Percentiles rank a stretch among this genome's conserved stretches.
phyloP scores from a whole-genome alignment of 2,113 vertebrate genomes.

The Poeciliopsis retropinna region DNA sequence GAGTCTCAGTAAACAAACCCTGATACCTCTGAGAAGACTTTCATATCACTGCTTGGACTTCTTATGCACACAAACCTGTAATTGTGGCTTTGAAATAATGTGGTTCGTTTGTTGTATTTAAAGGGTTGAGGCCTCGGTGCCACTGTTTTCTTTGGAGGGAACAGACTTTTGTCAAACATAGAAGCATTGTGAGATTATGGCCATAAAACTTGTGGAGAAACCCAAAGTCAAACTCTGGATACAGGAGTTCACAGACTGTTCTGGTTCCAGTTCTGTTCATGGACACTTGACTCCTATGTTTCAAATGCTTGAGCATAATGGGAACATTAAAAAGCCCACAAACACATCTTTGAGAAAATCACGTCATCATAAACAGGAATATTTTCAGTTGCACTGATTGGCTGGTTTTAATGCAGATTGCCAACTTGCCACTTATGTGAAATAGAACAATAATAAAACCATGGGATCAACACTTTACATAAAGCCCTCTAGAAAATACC shows the following conservation, averaged over 20 bases:
- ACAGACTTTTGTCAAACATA: conserved; percentile 72
- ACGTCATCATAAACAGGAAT: conserved; percentile 50
- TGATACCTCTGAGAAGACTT: conserved; percentile 73
- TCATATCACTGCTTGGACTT: conserved; percentile 67
- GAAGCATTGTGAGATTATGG: conserved; percentile 74
- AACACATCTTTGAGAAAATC: conserved; percentile 60
- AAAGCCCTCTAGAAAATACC: not conserved
- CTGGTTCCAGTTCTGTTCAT: conserved; percentile 57
- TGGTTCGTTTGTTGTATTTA: conserved; percentile 73
- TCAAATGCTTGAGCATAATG: conserved; percentile 45
- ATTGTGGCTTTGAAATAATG: conserved; percentile 79
- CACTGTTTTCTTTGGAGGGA: conserved; percentile 80
- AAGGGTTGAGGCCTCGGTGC: conserved; percentile 65
- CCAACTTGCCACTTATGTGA: conserved; percentile 52
- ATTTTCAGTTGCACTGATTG: conserved; percentile 43
- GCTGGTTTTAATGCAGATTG: conserved; percentile 31
- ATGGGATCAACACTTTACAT: conserved; percentile 28
- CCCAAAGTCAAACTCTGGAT: conserved; percentile 55
- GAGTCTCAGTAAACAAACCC: conserved; percentile 75
- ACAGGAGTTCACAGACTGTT: conserved; percentile 50
- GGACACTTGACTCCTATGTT: conserved; percentile 26
- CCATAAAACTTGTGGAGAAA: conserved; percentile 60
- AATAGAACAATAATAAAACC: conserved; percentile 43
- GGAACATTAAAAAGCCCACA: conserved; percentile 45
- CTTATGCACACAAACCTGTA: conserved; percentile 72